Conservation (phyloP, 2,797 vertebrate genomes). For the Anniella stebbinsi region DNA sequence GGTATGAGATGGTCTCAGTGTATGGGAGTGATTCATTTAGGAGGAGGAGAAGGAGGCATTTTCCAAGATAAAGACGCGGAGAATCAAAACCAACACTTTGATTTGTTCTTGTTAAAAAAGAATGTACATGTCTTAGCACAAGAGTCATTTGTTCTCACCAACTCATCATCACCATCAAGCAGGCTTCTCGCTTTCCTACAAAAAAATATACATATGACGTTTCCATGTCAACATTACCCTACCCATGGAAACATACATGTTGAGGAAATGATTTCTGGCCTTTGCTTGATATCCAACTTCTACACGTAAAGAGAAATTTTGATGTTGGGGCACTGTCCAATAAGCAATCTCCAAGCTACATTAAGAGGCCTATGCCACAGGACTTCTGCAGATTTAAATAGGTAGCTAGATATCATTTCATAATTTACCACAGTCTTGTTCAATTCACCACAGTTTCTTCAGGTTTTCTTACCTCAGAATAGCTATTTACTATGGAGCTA, state of each 20-base stretch:
- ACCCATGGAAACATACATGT: too few species aligned
- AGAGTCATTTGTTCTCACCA: too few species aligned
- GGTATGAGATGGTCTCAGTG: not conserved
- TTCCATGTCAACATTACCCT: too few species aligned
- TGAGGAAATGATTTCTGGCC: not conserved
- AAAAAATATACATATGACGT: too few species aligned
- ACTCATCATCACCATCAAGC: not conserved
- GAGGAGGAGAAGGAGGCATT: not conserved
- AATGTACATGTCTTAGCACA: not conserved
- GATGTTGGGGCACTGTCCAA: not conserved
- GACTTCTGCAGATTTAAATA: not conserved
- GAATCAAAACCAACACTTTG: too few species aligned
- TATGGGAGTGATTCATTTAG: not conserved
- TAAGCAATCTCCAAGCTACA: not conserved
- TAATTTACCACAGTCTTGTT: not conserved
- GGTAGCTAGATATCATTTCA: not conserved
- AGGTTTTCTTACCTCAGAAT: not conserved
- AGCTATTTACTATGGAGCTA: constrained; percentile 29
- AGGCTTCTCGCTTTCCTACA: not conserved
- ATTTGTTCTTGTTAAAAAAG: not conserved
- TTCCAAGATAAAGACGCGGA: not conserved
- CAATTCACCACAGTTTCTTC: constrained; percentile 27
- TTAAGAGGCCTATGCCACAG: not conserved
- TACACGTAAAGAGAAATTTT: not conserved
- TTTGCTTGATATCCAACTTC: not conserved